These are phyloP conservation scores for Hylaeus volcanicus DNA, from an alignment of 1,140 invertebrate genomes.

Conservation along the genomic window DNA sequence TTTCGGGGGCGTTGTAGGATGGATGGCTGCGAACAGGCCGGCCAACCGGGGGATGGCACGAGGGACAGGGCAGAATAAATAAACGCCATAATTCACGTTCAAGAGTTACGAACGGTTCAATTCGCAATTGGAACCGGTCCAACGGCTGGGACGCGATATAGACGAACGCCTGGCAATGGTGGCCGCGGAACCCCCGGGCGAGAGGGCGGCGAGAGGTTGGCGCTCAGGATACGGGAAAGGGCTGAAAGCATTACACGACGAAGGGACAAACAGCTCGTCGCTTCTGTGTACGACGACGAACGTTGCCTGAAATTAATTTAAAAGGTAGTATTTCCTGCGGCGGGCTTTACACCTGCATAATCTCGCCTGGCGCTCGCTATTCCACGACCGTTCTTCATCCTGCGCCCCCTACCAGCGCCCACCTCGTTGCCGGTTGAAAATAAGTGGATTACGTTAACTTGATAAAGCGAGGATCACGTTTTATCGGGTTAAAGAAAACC, in stretches of 20 bases:
- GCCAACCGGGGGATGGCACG: constrained; percentile 31
- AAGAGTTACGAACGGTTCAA: constrained; percentile 74
- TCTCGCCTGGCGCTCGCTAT: constrained; percentile 44
- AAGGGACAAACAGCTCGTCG: constrained; percentile 53
- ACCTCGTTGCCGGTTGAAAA: constrained; percentile 48
- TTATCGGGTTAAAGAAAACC: constrained; percentile 63
- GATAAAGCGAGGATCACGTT: constrained; percentile 64
- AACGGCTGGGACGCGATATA: constrained; percentile 55
- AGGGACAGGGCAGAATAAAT: constrained; percentile 63
- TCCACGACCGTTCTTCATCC: constrained; percentile 35
- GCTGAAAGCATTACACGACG: constrained; percentile 42
- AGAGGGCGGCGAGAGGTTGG: background rate
- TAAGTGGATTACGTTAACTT: constrained; percentile 62
- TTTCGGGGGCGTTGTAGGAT: constrained; percentile 54
- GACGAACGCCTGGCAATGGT: constrained; percentile 22
- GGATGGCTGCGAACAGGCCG: constrained; percentile 44
- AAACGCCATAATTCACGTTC: constrained; percentile 74
- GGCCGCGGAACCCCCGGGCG: background rate
- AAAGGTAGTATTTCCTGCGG: constrained; percentile 61
- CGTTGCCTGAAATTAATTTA: constrained; percentile 67
- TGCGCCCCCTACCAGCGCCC: background rate
- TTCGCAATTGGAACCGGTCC: constrained; percentile 72
- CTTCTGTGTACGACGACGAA: constrained; percentile 46
- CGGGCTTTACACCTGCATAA: constrained; percentile 60
- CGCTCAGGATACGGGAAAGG: background rate